Evolutionary conservation across 2,888 invertebrate genomes (phyloP).

Genomic region (Salpingus planirostris): DNA sequence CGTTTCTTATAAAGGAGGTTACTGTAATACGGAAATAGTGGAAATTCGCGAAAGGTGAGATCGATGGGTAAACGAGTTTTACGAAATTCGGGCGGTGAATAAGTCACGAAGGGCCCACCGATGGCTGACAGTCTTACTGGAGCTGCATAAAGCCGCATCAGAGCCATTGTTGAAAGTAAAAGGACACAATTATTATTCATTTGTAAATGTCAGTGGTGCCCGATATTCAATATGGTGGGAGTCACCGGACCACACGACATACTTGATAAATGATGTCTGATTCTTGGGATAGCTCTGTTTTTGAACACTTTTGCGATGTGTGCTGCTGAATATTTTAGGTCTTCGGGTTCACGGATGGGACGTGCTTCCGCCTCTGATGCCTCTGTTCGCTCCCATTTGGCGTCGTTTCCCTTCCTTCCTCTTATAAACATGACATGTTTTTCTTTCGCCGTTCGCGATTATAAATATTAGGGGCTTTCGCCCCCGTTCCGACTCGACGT

Average conservation of each 20-base stretch:
- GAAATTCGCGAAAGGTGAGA: no score
- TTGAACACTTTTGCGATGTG: conserved; percentile 38
- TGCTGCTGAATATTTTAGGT: conserved; percentile 37
- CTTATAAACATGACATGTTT: conserved; percentile 21
- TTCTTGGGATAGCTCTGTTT: conserved; percentile 40
- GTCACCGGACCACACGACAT: conserved; percentile 42
- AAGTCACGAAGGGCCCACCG: conserved; percentile 21
- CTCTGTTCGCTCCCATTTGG: conserved; percentile 25
- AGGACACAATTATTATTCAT: conserved; percentile 45
- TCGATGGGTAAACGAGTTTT: no score
- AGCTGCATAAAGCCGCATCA: conserved; percentile 29
- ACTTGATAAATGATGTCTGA: conserved; percentile 42
- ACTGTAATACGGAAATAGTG: no score
- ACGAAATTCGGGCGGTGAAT: conserved; percentile 1
- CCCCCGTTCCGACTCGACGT: conserved; percentile 5
- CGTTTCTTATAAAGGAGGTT: not conserved
- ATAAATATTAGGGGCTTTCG: conserved; percentile 23
- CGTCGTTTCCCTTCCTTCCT: conserved; percentile 22
- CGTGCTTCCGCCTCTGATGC: conserved; percentile 29
- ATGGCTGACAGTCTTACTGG: conserved; percentile 24
- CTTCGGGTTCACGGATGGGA: conserved; percentile 24
- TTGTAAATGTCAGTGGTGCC: conserved; percentile 43
- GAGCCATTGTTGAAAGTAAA: conserved; percentile 39
- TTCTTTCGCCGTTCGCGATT: conserved; percentile 14
- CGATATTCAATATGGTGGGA: conserved; percentile 45